Percentiles rank a stretch among this genome's conserved stretches.
These are phyloP conservation scores for Trichonephila clavata DNA, from an alignment of 1,140 invertebrate genomes.

Conservation along the genomic window DNA sequence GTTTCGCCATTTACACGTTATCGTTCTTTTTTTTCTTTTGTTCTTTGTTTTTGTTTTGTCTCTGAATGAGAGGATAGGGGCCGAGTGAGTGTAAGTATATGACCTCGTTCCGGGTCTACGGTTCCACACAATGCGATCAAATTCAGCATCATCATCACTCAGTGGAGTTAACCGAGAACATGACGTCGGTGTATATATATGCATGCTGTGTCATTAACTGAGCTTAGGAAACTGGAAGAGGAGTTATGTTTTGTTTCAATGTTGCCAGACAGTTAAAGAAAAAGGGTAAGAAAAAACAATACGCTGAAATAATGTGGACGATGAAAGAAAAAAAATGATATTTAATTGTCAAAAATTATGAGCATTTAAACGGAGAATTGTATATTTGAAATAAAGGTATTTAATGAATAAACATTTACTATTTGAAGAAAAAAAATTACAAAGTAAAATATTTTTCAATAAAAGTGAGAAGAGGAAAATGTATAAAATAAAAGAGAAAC, in stretches of 20 bases:
- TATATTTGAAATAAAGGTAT: no score
- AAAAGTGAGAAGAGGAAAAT: no score
- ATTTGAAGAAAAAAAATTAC: no score
- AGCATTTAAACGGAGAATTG: no score
- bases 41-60: neutral
- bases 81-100: neutral
- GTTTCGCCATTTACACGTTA: conserved; percentile 52
- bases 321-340: neutral
- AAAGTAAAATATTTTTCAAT: no score
- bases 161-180: neutral
- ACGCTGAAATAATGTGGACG: neutral
- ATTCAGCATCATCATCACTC: conserved; percentile 11
- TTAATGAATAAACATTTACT: no score
- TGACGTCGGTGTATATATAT: neutral
- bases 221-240: conserved; percentile 3
- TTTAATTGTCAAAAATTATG: no score
- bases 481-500: no score
- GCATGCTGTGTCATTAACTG: conserved; percentile 9
- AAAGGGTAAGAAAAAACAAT: neutral
- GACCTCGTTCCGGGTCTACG: conserved; percentile 51
- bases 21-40: neutral
- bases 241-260: neutral
- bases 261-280: neutral
- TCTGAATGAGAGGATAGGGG: conserved; percentile 30
- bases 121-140: conserved; percentile 51